Conservation (phyloP, 2,888 invertebrate species). For the Scotopteryx bipunctaria region DNA sequence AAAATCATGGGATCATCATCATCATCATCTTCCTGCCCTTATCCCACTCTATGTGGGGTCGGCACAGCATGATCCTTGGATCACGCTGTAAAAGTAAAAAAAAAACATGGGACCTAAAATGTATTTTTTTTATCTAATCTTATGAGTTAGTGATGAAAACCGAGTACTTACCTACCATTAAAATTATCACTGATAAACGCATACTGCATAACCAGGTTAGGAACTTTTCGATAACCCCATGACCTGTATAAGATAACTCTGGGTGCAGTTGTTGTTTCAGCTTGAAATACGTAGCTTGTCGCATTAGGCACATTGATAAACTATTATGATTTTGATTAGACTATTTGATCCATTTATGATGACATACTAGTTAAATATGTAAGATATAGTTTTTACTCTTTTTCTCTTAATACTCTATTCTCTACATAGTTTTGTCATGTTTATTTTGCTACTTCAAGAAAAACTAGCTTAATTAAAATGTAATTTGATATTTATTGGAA, state of each 20-base stretch:
- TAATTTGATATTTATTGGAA: conserved; percentile 65
- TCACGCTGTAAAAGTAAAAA: too few species aligned
- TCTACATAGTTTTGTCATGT: neutral
- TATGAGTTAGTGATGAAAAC: neutral
- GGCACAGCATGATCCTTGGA: too few species aligned
- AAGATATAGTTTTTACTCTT: neutral
- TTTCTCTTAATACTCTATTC: neutral
- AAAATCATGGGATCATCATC: too few species aligned
- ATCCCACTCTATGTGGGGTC: too few species aligned
- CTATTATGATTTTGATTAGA: too few species aligned
- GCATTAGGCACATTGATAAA: neutral
- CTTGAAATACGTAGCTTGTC: neutral
- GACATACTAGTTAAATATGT: too few species aligned
- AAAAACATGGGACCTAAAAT: too few species aligned
- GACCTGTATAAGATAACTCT: conserved; percentile 17
- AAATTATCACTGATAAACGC: neutral
- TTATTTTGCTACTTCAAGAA: neutral
- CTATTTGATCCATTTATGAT: too few species aligned
- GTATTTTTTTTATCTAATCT: neutral
- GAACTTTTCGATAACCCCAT: conserved; percentile 20
- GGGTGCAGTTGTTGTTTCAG: conserved; percentile 21
- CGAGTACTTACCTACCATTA: too few species aligned
- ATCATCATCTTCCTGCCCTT: too few species aligned
- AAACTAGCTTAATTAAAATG: conserved; percentile 31
- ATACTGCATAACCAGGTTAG: neutral